Base-by-base conservation (phyloP, 2,113 vertebrate genomes). In the Thinocorus orbignyianus region DNA sequence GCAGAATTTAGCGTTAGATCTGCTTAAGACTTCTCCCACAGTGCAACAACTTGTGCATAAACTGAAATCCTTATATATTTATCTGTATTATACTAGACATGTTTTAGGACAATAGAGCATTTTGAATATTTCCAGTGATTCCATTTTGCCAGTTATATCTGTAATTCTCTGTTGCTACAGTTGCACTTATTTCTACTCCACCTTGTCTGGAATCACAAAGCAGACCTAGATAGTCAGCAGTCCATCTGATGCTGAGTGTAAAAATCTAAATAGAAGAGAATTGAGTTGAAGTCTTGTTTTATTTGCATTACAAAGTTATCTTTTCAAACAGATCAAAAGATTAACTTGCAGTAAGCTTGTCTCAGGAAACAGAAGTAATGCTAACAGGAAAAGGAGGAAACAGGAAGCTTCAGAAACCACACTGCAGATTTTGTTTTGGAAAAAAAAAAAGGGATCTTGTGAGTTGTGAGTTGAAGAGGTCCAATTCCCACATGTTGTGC, bases 351-450 rank as follows among this genome's bases (percentile, higher is more conserved):
- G 74, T 84, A 73, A 54, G 12, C 22, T 62, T 89, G 42, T 70
- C 30, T 81, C 48, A 64, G 69, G 84, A 92, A 96, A 74, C 19
- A 55, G 30, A 58, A 91, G 17, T 37, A 70, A 68, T 84, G 23
- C 51, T 87, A 84, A 66, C 70, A 81, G 86, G 54, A 86, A 66
- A 86, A 73, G 17, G 31, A 71, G 84, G 72, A 96, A 94, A 96
- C 48, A 4, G 58, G n/a, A 89, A 81, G 23, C 23, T 91, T 78
- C 16, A 74, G 55, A 58, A 66, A 62, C 5, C 18, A 26, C 39
- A 65, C 8, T 12, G 19, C 5, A 23, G 31, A 77, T 88, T 85
- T 78, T 35, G 19, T 41, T 44, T 49, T 71, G 51, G 30, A 46
- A 25, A 54, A 73, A 85, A 78, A 7, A 83, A 6, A 73, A 83